These are phyloP conservation scores for Solen grandis DNA, from an alignment of 1,140 invertebrate genomes.

Conservation along the genomic window DNA sequence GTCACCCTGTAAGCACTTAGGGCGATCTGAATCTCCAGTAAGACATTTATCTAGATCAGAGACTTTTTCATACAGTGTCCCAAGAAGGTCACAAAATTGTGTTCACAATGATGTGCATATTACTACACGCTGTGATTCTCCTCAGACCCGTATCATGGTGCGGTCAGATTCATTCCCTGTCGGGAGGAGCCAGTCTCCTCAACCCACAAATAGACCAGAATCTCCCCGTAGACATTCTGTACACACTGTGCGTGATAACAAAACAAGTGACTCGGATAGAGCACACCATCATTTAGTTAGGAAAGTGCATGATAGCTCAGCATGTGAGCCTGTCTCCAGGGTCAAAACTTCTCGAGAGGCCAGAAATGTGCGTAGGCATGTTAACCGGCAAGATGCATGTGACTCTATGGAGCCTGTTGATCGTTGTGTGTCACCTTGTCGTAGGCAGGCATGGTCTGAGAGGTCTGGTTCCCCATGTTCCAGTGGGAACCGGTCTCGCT, in stretches of 20 bases:
- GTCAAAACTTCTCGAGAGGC: no score
- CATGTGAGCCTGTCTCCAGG: no score
- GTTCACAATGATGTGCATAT: constrained; percentile 20
- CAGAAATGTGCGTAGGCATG: no score
- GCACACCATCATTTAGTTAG: no score
- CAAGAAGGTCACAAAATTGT: constrained; percentile 20
- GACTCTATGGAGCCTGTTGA: no score
- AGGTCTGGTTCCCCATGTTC: no score
- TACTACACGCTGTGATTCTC: constrained; percentile 40
- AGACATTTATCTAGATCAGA: constrained; percentile 33
- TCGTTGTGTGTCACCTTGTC: no score
- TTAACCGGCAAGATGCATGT: no score
- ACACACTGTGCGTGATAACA: neutral
- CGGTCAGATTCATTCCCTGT: constrained; percentile 18
- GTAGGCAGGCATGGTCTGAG: no score
- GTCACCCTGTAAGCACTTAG: constrained; percentile 7
- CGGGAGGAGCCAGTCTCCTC: neutral
- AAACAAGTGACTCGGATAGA: neutral
- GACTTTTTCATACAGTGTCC: constrained; percentile 53
- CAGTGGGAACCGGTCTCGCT: no score
- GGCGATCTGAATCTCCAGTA: constrained; percentile 34
- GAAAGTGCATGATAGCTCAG: no score
- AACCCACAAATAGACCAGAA: constrained; percentile 1
- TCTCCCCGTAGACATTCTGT: constrained; percentile 53
- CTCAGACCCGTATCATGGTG: constrained; percentile 25